A percentile compares a stretch with the other conserved stretches of the same genome.
phyloP scores from a whole-genome alignment of 2,888 invertebrate genomes.

The Oscheius sp. region DNA sequence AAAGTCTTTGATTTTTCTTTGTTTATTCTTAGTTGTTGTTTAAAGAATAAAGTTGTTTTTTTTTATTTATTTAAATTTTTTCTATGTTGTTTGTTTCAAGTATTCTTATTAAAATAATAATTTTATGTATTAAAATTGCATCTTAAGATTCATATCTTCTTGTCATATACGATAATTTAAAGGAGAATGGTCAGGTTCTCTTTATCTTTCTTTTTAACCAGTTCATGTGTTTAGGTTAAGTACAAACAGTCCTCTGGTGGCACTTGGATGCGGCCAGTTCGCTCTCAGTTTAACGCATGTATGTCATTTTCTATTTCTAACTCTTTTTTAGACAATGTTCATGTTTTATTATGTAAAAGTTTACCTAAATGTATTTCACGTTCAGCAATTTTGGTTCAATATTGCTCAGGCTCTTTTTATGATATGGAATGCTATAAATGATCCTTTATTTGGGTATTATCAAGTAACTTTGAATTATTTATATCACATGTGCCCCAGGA shows the following conservation, averaged over 20 bases:
- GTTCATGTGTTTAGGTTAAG: not conserved
- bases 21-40: too few relatives aligned
- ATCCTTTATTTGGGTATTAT: constrained; percentile 73
- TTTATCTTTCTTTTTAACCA: too few relatives aligned
- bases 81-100: too few relatives aligned
- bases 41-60: too few relatives aligned
- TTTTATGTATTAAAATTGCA: too few relatives aligned
- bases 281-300: constrained; percentile 54
- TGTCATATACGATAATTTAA: too few relatives aligned
- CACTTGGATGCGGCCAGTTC: constrained; percentile 47
- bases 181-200: too few relatives aligned
- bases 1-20: too few relatives aligned
- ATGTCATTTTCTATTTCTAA: not conserved
- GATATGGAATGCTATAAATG: constrained; percentile 74
- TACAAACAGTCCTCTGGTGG: constrained; percentile 33
- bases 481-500: constrained; percentile 36
- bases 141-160: too few relatives aligned
- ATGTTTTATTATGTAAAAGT: constrained; percentile 73
- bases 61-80: too few relatives aligned
- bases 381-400: constrained; percentile 72
- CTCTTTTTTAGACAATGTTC: constrained; percentile 69
- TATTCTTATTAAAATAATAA: too few relatives aligned
- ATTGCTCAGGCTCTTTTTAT: constrained; percentile 71
- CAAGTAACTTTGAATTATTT: constrained; percentile 47
- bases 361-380: constrained; percentile 72